Evolutionary conservation across 2,113 vertebrate genomes (phyloP), one percentile per base, ranked within the genome.

Genomic region (Prinia subflava): DNA sequence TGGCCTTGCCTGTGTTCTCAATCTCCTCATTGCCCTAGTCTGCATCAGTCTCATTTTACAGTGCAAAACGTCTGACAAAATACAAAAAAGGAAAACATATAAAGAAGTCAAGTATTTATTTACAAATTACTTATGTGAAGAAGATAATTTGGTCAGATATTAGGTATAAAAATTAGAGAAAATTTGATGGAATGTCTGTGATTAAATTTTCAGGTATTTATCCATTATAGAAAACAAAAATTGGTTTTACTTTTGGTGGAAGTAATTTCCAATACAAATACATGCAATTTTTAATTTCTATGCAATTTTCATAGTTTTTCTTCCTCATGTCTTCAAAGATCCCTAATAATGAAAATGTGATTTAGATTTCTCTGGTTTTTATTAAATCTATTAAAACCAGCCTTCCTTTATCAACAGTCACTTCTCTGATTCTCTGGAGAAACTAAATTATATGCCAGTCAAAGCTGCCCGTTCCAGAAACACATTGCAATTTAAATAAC

Each of bases 351-450:
- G 56, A 94, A 89, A 93, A 82, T 89, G 49, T 49, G 15, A 93
- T 90, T 96, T 78, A 37, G 49, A 70, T 83, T 93, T 79, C 37
- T 89, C 85, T 96, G 88, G 1, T 49, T 93, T 94, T 71, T 93
- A 96, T 95, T 97, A 92, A 75, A 95, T 67, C 90, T 94, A 94
- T 96, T 90, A 73, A 89, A 96, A 77, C 46, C 84, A 92, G 75
- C 42, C 59, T 92, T 78, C 47, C 62, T 46, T 94, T 90, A 60
- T 89, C 77, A 93, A 49, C 52, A 83, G 46, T 37, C 57, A 76
- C 94, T 95, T 83, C 83, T 87, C 83, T 64, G 63, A 73, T 62
- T 87, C 86, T 91, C 71, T 41, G n/a, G 85, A 81, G 71, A 83
- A 96, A 88, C 55, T 69, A 86, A 93, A 88, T 96, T 74, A 55